phyloP scores from a whole-genome alignment of 2,797 vertebrate genomes.

The Orientallactaga sibirica region DNA sequence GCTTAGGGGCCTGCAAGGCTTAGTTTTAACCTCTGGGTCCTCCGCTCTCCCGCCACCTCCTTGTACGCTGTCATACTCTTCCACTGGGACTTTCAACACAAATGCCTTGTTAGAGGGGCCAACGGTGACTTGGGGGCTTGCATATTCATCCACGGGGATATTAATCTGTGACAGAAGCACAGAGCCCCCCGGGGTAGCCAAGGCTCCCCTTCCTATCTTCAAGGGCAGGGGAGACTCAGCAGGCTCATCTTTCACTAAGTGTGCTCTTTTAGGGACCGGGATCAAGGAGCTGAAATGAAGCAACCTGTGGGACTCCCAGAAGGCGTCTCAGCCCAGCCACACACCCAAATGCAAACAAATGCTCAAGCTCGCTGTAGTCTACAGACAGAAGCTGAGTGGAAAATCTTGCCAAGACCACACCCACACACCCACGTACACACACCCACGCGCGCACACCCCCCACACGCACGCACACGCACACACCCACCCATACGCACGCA shows the following conservation, averaged over 20 bases:
- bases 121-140: neutral
- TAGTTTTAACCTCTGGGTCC: neutral
- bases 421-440: no score
- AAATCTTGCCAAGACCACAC: conserved; percentile 23
- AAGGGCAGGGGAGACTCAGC: neutral
- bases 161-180: neutral
- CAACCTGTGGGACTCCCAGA: neutral
- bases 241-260: neutral
- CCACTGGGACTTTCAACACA: neutral
- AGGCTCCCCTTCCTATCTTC: neutral
- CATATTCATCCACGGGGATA: neutral
- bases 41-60: neutral
- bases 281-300: conserved; percentile 5
- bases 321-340: neutral
- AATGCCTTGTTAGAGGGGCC: neutral
- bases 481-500: no score
- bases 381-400: neutral
- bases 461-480: no score
- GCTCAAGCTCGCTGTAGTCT: neutral
- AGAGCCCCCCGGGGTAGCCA: neutral
- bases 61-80: neutral
- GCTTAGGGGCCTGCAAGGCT: neutral
- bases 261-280: neutral
- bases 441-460: no score
- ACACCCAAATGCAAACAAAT: neutral